phyloP scores from a whole-genome alignment of 2,113 vertebrate species.

The Arizona elegans region DNA sequence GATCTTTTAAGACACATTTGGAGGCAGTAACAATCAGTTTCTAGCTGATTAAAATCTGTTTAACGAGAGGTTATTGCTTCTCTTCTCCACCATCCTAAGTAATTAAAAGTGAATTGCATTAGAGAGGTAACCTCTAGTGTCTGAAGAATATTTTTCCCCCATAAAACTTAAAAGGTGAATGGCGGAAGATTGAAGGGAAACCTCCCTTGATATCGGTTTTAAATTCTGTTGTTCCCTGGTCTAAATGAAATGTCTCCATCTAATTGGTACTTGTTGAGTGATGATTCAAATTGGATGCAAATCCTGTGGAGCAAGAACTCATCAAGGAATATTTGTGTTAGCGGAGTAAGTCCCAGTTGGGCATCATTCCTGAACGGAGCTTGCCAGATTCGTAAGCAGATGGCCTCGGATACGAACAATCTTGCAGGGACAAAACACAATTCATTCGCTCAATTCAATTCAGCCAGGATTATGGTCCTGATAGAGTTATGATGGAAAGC shows the following conservation, averaged over 20 bases:
- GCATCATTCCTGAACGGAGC: not conserved
- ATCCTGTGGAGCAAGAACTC: slow-evolving; percentile 9
- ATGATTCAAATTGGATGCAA: slow-evolving; percentile 28
- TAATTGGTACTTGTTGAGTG: not conserved
- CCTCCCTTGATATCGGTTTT: slow-evolving; percentile 9
- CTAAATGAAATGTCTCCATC: slow-evolving; percentile 13
- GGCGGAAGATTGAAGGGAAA: not conserved
- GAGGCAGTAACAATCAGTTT: not conserved
- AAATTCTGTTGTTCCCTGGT: slow-evolving; percentile 9
- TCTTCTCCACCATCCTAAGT: not conserved
- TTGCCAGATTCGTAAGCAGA: not conserved
- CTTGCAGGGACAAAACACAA: not conserved
- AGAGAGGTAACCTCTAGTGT: slow-evolving; percentile 13
- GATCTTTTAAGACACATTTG: slow-evolving; percentile 31
- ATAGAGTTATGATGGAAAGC: not conserved
- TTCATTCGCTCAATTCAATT: not conserved
- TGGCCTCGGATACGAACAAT: not conserved
- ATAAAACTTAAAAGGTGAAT: not conserved
- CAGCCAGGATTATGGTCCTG: not conserved
- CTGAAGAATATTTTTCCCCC: slow-evolving; percentile 22
- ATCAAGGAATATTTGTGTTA: not conserved
- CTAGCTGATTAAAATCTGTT: slow-evolving; percentile 20
- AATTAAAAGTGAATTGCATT: slow-evolving; percentile 40
- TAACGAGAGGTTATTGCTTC: not conserved
- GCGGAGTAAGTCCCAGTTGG: not conserved